Conservation (phyloP, 2,797 vertebrate genomes). For the Myotis planiceps region DNA sequence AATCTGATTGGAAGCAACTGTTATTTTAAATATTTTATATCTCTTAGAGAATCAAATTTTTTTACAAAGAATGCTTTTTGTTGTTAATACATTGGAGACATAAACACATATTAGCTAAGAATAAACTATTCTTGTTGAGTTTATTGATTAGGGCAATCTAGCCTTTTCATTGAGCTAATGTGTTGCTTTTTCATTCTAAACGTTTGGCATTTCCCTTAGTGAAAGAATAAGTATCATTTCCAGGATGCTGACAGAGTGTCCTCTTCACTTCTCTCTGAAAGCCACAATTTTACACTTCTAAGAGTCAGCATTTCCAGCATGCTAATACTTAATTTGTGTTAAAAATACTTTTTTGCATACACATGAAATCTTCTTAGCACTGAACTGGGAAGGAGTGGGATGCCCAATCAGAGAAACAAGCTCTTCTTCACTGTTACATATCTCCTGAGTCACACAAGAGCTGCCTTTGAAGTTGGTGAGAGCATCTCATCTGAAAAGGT, state of each 20-base stretch:
- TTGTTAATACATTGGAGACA: not conserved
- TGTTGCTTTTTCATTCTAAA: constrained; percentile 71
- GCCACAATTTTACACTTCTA: constrained; percentile 76
- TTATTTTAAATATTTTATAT: constrained; percentile 63
- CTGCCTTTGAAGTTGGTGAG: not conserved
- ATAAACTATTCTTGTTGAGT: not conserved
- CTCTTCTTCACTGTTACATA: not conserved
- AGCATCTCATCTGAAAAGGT: not conserved
- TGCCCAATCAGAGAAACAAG: constrained; percentile 37
- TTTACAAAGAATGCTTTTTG: not conserved
- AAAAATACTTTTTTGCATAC: constrained; percentile 82
- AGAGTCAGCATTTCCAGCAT: constrained; percentile 83
- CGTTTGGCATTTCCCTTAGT: constrained; percentile 64
- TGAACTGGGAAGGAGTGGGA: constrained; percentile 43
- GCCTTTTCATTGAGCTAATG: constrained; percentile 45
- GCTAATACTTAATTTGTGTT: constrained; percentile 82
- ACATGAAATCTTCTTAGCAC: constrained; percentile 68
- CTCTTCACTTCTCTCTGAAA: constrained; percentile 82
- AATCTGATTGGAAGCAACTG: constrained; percentile 6
- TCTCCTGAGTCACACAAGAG: not conserved
- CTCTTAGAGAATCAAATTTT: constrained; percentile 9
- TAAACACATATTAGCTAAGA: not conserved
- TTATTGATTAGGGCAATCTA: constrained; percentile 37
- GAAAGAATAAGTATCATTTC: constrained; percentile 67
- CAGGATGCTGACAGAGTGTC: constrained; percentile 69